phyloP scores from a whole-genome alignment of 2,797 vertebrate genomes.

The Numenius phaeopus region DNA sequence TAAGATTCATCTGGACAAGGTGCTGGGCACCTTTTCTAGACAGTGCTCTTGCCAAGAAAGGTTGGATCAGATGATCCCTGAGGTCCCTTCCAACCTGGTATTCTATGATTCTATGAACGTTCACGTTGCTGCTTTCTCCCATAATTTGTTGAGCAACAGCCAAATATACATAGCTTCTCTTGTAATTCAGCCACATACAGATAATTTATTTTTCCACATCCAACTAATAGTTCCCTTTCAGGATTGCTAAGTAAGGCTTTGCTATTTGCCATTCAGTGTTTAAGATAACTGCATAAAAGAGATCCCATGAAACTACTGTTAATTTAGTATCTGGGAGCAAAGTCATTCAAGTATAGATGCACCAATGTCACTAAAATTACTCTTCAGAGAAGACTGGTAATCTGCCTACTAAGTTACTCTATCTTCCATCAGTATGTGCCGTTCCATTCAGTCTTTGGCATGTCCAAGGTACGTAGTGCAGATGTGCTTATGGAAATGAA shows the following conservation, averaged over 20 bases:
- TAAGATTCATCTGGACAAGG: neutral
- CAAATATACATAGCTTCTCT: neutral
- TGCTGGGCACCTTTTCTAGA: neutral
- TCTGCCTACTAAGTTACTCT: neutral
- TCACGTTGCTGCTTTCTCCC: neutral
- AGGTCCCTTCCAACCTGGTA: neutral
- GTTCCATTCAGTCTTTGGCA: neutral
- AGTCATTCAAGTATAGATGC: neutral
- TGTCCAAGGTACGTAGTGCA: neutral
- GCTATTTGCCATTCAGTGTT: neutral
- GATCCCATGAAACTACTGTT: neutral
- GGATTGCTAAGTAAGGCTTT: neutral
- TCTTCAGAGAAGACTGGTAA: neutral
- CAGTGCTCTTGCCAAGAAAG: neutral
- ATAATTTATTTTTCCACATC: neutral
- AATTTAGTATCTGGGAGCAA: neutral
- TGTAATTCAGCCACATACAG: neutral
- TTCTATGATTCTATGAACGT: neutral
- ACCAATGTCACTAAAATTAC: neutral
- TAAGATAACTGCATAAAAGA: neutral
- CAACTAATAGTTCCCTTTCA: neutral
- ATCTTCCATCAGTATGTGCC: neutral
- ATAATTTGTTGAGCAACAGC: neutral
- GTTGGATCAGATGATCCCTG: neutral
- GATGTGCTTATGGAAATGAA: neutral